Base-by-base conservation (phyloP, 2,888 invertebrate species). In the Empis livida region DNA sequence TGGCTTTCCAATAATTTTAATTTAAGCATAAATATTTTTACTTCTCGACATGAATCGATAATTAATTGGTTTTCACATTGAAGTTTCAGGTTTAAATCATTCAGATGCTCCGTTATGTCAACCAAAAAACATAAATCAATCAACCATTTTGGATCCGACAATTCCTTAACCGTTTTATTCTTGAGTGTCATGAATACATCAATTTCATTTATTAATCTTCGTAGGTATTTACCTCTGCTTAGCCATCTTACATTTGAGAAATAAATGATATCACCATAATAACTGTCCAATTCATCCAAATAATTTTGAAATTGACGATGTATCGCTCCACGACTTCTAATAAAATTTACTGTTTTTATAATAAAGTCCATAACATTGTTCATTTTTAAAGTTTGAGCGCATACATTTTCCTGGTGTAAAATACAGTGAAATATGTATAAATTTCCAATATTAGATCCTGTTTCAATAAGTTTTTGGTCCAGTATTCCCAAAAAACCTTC, bases 221-320 rank as follows among this genome's bases (percentile, higher is more conserved):
- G 35, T 35, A 35, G 35, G n/a, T 5, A 35, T 35, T 35, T 35
- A n/a, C 11, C n/a, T 35, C 35, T 35, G 35, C n/a, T 11, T 11
- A 35, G n/a, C 35, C 14, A n/a, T 35, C 35, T 35, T 35, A 35
- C 35, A 35, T 35, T 35, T 6, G n/a, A 35, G 31, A 31, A 31
- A 31, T 31, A 31, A 31, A 31, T 31, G 31, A 35, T 35, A 35
- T 35, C 35, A 35, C 35, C 35, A 35, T 35, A 35, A 13, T 35
- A 35, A 13, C 35, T 35, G 35, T 35, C 35, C 35, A 35, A 35
- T 35, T 11, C 11, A 13, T 35, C n/a, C 14, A 35, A 35, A 35
- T 30, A 43, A 43, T 43, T 43, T 43, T 43, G 27, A 30, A 43
- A 43, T 43, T 35, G 43, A 13, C 43, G 35, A 43, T 43, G 17